Evolutionary conservation across 2,113 vertebrate genomes (phyloP).

Genomic region (Cephalopholis sonnerati): DNA sequence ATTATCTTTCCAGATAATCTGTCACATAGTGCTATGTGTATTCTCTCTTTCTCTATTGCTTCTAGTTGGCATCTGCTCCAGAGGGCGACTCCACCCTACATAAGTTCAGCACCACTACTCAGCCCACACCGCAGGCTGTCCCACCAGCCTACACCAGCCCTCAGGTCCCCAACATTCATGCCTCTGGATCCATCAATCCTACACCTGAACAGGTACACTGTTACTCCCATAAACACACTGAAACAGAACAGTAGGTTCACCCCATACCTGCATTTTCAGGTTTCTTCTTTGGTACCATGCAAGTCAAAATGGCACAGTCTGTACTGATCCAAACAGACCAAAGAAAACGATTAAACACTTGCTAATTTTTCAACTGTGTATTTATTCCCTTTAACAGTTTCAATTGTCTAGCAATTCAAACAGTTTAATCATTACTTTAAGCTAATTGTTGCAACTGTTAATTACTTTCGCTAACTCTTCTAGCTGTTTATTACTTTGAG

Average conservation of each 20-base stretch:
- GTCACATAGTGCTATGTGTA: background rate
- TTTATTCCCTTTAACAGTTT: too few species aligned
- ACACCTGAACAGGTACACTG: conserved; percentile 93
- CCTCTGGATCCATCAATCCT: conserved; percentile 92
- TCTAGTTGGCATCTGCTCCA: conserved; percentile 86
- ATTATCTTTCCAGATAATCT: background rate
- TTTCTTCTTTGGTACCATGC: background rate
- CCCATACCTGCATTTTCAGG: background rate
- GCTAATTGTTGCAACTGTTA: background rate
- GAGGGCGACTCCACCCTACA: conserved; percentile 91
- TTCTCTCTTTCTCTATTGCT: background rate
- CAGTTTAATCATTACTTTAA: background rate
- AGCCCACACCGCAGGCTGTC: conserved; percentile 83
- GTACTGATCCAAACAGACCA: background rate
- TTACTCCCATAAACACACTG: background rate
- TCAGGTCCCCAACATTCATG: conserved; percentile 85
- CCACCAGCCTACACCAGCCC: conserved; percentile 81
- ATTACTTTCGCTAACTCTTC: background rate
- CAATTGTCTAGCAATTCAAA: too few species aligned
- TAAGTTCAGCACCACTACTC: conserved; percentile 84
- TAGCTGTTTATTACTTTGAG: too few species aligned
- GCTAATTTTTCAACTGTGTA: too few species aligned
- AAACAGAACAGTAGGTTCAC: background rate
- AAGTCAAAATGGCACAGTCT: background rate
- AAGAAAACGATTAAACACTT: background rate